Evolutionary conservation across 1,140 invertebrate genomes (phyloP).

Genomic region (Drosophila rhopaloa): DNA sequence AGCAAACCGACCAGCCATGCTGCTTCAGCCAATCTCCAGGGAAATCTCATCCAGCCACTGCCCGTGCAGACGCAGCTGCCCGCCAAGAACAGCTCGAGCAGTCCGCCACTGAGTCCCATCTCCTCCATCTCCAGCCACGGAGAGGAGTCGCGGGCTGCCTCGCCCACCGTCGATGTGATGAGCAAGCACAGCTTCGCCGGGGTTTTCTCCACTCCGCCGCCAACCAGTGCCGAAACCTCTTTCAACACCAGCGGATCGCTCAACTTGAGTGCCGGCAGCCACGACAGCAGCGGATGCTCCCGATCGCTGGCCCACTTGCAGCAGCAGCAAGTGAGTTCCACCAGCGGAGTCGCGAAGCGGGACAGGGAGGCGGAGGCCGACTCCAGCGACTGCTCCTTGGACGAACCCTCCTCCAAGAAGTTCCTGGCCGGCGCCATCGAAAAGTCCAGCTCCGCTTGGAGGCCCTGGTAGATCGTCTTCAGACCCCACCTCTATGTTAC

Average conservation of each 20-base stretch:
- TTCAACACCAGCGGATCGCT: constrained; percentile 73
- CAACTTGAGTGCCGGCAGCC: constrained; percentile 64
- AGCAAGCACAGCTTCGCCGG: constrained; percentile 76
- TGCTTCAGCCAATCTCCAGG: constrained; percentile 41
- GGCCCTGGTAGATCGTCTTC: constrained; percentile 52
- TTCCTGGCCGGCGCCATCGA: constrained; percentile 65
- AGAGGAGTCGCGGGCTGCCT: constrained; percentile 72
- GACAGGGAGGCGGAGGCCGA: constrained; percentile 48
- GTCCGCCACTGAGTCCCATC: constrained; percentile 87
- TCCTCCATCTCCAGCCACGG: constrained; percentile 88
- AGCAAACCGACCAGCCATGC: constrained; percentile 58
- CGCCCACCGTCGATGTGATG: constrained; percentile 58
- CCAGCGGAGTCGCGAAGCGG: constrained; percentile 69
- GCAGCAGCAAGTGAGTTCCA: constrained; percentile 81
- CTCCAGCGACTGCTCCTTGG: constrained; percentile 76
- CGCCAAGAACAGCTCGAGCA: constrained; percentile 38
- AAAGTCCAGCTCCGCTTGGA: constrained; percentile 57
- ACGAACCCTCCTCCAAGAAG: constrained; percentile 67
- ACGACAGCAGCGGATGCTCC: constrained; percentile 63
- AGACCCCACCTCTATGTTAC: constrained; percentile 48
- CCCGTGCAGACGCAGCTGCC: constrained; percentile 12
- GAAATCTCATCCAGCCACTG: constrained; percentile 24
- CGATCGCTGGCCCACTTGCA: constrained; percentile 66
- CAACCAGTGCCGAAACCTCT: constrained; percentile 74
- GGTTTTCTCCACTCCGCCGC: constrained; percentile 75